These are phyloP conservation scores for Rutpela maculata DNA, from an alignment of 2,888 invertebrate species.

Conservation along the genomic window DNA sequence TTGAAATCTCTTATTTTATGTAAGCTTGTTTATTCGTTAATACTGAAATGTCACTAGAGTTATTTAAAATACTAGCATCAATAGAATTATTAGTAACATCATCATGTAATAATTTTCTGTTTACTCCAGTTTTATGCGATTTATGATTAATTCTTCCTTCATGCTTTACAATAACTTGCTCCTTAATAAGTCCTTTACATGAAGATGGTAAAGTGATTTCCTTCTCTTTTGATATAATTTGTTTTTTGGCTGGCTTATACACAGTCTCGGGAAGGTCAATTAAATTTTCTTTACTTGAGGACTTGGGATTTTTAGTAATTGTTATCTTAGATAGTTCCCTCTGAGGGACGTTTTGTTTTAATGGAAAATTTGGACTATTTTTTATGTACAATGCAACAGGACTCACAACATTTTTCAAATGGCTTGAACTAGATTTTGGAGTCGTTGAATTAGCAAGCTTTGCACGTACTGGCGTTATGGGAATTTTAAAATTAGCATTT, in stretches of 20 bases:
- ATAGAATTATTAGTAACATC: constrained; percentile 27
- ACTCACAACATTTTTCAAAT: constrained; percentile 47
- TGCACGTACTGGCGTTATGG: not conserved
- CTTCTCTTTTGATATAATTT: constrained; percentile 14
- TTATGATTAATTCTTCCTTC: constrained; percentile 3
- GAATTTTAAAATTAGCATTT: constrained; percentile 22
- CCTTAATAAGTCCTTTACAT: constrained; percentile 24
- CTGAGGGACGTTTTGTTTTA: constrained; percentile 42
- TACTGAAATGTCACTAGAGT: constrained; percentile 26
- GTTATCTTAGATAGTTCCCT: not conserved
- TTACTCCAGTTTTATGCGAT: not conserved
- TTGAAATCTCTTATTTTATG: constrained; percentile 31
- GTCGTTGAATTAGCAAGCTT: not conserved
- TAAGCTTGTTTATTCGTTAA: constrained; percentile 34
- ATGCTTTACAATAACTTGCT: constrained; percentile 20
- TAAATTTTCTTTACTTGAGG: constrained; percentile 20
- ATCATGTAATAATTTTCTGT: constrained; percentile 6
- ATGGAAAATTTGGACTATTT: constrained; percentile 44
- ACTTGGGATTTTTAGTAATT: not conserved
- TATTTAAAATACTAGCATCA: constrained; percentile 20
- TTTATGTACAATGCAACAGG: constrained; percentile 51
- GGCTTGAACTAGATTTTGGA: constrained; percentile 1
- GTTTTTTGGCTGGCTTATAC: constrained; percentile 25
- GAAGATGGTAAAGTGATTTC: constrained; percentile 22
- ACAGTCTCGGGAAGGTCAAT: constrained; percentile 20